A percentile compares a stretch with the other conserved stretches of the same genome.
Conservation (phyloP, 2,797 vertebrate species). For the Chaenodraco wilsoni region DNA sequence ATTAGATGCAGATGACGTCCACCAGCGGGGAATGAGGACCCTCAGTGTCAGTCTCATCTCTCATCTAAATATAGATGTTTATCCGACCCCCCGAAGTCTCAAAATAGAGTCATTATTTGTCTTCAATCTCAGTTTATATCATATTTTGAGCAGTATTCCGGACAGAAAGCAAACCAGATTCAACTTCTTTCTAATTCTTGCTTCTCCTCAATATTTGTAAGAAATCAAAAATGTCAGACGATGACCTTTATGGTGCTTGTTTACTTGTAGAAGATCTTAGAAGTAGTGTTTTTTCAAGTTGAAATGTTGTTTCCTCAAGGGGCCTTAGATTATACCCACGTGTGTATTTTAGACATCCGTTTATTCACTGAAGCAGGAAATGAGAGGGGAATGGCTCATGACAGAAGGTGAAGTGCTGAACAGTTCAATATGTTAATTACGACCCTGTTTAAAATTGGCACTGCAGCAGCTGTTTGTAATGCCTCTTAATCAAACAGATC, state of each 20-base stretch:
- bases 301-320: background rate
- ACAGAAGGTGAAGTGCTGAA: constrained; percentile 4
- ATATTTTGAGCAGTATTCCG: too few relatives aligned
- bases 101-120: too few relatives aligned
- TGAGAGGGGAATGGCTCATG: constrained; percentile 2
- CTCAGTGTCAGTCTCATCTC: too few relatives aligned
- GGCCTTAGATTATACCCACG: background rate
- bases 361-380: constrained; percentile 21
- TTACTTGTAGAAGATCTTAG: background rate
- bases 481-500: constrained; percentile 11
- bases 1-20: too few relatives aligned
- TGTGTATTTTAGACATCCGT: constrained; percentile 2
- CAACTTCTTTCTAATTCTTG: background rate
- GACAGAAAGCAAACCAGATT: too few relatives aligned
- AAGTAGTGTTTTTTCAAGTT: background rate
- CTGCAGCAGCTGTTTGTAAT: background rate
- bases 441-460: background rate
- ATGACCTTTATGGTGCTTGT: background rate
- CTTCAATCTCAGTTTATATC: too few relatives aligned
- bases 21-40: too few relatives aligned
- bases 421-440: constrained; percentile 21
- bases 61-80: too few relatives aligned
- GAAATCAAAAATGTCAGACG: background rate
- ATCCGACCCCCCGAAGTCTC: too few relatives aligned
- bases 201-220: background rate